Base-by-base conservation (phyloP, 2,797 vertebrate genomes). In the Erethizon dorsatum region DNA sequence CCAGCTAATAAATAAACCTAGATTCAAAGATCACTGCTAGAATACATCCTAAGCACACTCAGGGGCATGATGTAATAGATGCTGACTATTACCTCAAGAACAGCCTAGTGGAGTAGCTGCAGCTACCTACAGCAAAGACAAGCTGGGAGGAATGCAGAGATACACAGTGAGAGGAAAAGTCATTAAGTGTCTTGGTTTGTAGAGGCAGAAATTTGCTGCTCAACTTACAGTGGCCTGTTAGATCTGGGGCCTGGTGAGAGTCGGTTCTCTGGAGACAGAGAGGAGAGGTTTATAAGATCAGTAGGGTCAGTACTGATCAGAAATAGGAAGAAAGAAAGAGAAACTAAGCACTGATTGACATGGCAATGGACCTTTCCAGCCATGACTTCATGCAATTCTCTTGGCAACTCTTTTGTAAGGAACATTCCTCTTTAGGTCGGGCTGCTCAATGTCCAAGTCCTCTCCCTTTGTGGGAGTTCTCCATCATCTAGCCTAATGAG, bases 1-100 rank as follows among this genome's bases (percentile, higher is more conserved):
- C 37, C 67, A 87, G 61, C 63, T 59, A 85, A 15, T 90, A 71
- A 86, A 73, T 59, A 91, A 78, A 96, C 41, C 33, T 37, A 88
- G 56, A 56, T 31, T 24, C 65, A 61, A 63, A 69, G 12, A 79
- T 45, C n/a, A 83, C 50, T 61, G 63, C 54, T 86, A 82, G 71
- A 31, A 10, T 47, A 18, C 45, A 28, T 87, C 9, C 84, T 90
- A 52, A 33, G 9, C 41, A 73, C 37, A 84, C 84, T 78, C 7
- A 69, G 31, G 52, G 37, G 95, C 22, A 88, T 17, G 2, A 56
- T 67, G 15, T 61, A 54, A 71, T 11, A 93, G 22, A 80, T 33
- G 13, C 33, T 83, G 45, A 63, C 52, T 69, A 54, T 45, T 10
- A 20, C 56, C 45, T 94, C 33, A 56, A 91, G 45, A 78, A 87